Evolutionary conservation across 2,113 vertebrate genomes (phyloP).

Genomic region (Chionomys nivalis): DNA sequence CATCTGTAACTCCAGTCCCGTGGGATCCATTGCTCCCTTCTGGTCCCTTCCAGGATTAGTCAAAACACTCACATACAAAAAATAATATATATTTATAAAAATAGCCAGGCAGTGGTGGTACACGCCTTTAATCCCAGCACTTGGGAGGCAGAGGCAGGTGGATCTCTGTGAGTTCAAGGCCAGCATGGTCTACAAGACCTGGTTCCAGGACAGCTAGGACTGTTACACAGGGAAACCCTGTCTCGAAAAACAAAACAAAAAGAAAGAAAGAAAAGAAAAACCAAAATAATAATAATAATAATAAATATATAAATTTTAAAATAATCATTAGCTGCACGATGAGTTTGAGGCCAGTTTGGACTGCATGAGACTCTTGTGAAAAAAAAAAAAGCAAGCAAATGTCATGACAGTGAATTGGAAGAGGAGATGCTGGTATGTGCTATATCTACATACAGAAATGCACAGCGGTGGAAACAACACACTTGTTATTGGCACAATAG

Average conservation of each 20-base stretch:
- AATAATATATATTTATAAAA: too few species aligned
- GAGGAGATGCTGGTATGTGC: neutral
- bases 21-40: neutral
- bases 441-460: neutral
- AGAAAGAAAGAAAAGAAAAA: neutral
- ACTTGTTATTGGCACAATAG: neutral
- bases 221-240: too few species aligned
- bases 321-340: neutral
- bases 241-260: too few species aligned
- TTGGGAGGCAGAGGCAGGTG: too few species aligned
- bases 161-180: too few species aligned
- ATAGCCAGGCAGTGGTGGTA: too few species aligned
- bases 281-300: neutral
- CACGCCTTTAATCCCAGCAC: too few species aligned
- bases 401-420: neutral
- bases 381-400: neutral
- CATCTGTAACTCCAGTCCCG: neutral
- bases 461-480: neutral
- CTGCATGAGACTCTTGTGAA: neutral
- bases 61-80: neutral
- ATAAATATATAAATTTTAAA: neutral
- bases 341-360: neutral
- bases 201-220: too few species aligned
- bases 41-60: neutral
- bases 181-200: too few species aligned